Base-by-base conservation (phyloP, 1,140 invertebrate species). In the Phenacoccus solenopsis region DNA sequence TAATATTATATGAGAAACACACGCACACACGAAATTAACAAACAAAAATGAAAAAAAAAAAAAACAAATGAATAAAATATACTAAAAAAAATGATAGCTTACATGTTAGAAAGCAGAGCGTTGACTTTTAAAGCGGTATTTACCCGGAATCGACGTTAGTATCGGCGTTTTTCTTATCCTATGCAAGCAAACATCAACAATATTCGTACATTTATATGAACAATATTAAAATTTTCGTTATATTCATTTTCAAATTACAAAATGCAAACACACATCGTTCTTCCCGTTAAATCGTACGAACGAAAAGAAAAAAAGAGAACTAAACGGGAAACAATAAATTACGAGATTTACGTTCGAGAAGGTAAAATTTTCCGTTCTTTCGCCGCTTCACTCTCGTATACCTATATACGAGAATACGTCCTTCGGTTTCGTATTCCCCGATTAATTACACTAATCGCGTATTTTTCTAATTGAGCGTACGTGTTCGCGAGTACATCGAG, bases 31-130 rank as follows among this genome's bases (percentile, higher is more conserved):
- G 13, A 27, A 25, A 10, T 1, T 20, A 10, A 64, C 21, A 7
- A 64, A 64, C 25, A 10, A 27, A 64, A 3, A 25, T 10, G 1
- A 64, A 10, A 27, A 24, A 22, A 9, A 20, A 22, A 22, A 59
- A 64, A 64, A 64, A 64, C 22, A 24, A 64, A 64, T 64, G 21
- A 64, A 64, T 7, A 59, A 59, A 49, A 49, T 16, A 49, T 49
- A 49, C 38, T 64, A 64, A 24, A 25, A 64, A n/a, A 27, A 64
- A 64, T 64, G 21, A 64, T 64, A 64, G 59, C 59, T 64, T 64
- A 64, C 59, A 64, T 27, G 59, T 64, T 64, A 64, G 59, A 64
- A 64, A 64, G 59, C 59, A 64, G 10, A 64, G 59, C 59, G 59
- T 4, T 27, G 59, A 64, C 59, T 25, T 64, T 64, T 64, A 64